phyloP scores from a whole-genome alignment of 2,113 vertebrate genomes.

The Sterna hirundo region DNA sequence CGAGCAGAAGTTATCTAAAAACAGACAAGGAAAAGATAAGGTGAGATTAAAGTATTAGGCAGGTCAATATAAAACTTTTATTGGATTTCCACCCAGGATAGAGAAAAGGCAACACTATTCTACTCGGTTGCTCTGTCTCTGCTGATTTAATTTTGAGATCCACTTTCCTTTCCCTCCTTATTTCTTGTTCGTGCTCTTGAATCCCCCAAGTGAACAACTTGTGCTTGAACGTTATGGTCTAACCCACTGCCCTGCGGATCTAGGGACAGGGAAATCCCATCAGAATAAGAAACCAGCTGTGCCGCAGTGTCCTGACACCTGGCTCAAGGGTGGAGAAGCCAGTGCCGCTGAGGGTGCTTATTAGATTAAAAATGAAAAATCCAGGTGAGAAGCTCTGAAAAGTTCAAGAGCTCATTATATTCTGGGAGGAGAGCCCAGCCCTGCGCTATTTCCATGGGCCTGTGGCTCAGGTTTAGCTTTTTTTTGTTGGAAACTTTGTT shows the following conservation, averaged over 20 bases:
- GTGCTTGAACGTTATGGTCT: not conserved
- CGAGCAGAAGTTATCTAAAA: constrained; percentile 60
- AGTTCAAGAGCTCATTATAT: not conserved
- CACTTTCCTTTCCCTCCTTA: not conserved
- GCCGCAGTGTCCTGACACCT: not conserved
- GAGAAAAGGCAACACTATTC: not conserved
- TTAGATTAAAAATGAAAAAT: not conserved
- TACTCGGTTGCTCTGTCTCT: not conserved
- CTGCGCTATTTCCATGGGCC: not conserved
- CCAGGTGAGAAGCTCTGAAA: not conserved
- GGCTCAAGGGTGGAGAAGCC: not conserved
- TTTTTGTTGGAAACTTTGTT: not conserved
- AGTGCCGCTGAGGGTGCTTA: not conserved
- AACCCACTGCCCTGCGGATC: not conserved
- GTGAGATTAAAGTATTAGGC: constrained; percentile 61
- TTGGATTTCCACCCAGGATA: constrained; percentile 12
- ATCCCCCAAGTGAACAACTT: not conserved
- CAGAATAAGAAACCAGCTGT: not conserved
- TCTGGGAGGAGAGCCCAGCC: not conserved
- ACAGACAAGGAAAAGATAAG: constrained; percentile 50
- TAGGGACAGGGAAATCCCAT: not conserved
- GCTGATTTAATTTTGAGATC: not conserved
- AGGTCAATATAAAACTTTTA: constrained; percentile 23
- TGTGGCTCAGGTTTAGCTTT: not conserved
- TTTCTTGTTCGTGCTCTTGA: not conserved